Base-by-base conservation (phyloP, 2,113 vertebrate species). In the Crotalus tigris region DNA sequence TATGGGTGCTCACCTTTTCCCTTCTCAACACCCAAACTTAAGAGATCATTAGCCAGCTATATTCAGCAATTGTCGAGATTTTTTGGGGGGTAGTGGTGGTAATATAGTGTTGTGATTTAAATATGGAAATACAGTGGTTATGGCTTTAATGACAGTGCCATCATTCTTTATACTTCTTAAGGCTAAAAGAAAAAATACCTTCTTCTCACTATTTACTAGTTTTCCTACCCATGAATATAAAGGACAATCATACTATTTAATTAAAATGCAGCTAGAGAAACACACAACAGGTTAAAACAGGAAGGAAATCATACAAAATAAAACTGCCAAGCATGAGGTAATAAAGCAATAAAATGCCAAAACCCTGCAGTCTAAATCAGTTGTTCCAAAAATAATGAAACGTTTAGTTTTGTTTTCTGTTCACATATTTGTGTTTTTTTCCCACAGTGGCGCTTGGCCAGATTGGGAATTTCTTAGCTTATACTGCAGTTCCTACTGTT, bases 381-480 rank as follows among this genome's bases (percentile, higher is more conserved):
- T 26, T 4, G 17, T 58, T 87, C 21, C 21, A 58, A 90, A 61
- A 58, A 85, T 51, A n/a, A 19, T 33, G 5, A 24, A 85, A 57
- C 26, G n/a, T 86, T 9, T 17, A 24, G 89, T 95, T 91, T 51
- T 94, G 95, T 93, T 1, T 95, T 75, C 5, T 93, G 17, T 7
- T 85, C 57, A 92, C 33, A 26, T 85, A 94, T 96, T 81, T 97
- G 69, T 97, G 90, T 75, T 96, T 89, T 98, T 93, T 97, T 88
- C 96, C 94, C 33, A 91, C 93, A 99, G 99, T 99, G 99, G 98
- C 98, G 91, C 96, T 98, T 92, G 99, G 99, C 94, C 99, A 99
- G 95, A 98, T 99, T 94, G 99, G 99, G 59, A 99, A 99, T 96
- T 99, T 99, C 97, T 95, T 99, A 96, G 99, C 99, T 0, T 99